Evolutionary conservation across 2,888 invertebrate genomes (phyloP).

Genomic region (Caenorhabditis zanzibari): DNA sequence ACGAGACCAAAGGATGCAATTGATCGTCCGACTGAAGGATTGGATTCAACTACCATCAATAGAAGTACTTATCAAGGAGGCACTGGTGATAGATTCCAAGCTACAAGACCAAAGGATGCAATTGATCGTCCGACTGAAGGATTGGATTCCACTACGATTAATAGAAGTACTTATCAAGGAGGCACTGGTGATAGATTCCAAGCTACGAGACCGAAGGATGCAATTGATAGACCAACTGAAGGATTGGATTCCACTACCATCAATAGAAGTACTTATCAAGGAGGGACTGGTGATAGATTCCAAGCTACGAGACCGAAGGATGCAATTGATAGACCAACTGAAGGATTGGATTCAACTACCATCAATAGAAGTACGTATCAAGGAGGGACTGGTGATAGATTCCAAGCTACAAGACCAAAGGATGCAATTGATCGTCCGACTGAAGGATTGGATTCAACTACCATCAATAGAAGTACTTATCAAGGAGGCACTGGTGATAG

Average conservation of each 20-base stretch:
- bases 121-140: slow-evolving; percentile 25
- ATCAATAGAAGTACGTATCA: slow-evolving; percentile 41
- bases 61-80: slow-evolving; percentile 48
- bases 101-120: slow-evolving; percentile 23
- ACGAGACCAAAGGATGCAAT: slow-evolving; percentile 39
- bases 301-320: slow-evolving; percentile 28
- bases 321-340: slow-evolving; percentile 25
- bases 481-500: slow-evolving; percentile 44
- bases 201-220: slow-evolving; percentile 31
- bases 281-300: slow-evolving; percentile 39
- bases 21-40: slow-evolving; percentile 29
- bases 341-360: slow-evolving; percentile 19
- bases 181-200: slow-evolving; percentile 22
- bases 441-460: slow-evolving; percentile 21
- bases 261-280: slow-evolving; percentile 42
- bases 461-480: slow-evolving; percentile 36
- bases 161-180: slow-evolving; percentile 36
- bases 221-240: slow-evolving; percentile 25
- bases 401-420: slow-evolving; percentile 24
- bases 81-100: slow-evolving; percentile 28
- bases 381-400: slow-evolving; percentile 42
- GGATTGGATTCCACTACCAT: slow-evolving; percentile 26
- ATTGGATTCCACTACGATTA: slow-evolving; percentile 30
- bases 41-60: slow-evolving; percentile 40
- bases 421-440: slow-evolving; percentile 31